Percentiles rank a stretch among this genome's conserved stretches.
Conservation (phyloP, 2,888 invertebrate genomes). For the Helleia helle region DNA sequence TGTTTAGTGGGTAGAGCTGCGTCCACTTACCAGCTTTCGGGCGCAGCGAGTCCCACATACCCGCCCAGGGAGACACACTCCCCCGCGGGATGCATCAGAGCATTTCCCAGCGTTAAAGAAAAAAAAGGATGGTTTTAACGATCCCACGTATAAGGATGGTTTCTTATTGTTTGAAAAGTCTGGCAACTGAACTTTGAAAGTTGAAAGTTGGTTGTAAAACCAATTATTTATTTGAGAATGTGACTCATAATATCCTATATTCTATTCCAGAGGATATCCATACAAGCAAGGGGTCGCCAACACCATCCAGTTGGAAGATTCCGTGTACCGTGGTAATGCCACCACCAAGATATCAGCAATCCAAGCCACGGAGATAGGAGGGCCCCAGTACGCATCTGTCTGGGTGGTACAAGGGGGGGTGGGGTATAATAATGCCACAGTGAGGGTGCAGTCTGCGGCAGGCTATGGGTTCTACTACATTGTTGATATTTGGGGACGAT, state of each 20-base stretch:
- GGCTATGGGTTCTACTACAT: conserved; percentile 49
- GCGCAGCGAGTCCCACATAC: too few relatives aligned
- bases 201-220: too few relatives aligned
- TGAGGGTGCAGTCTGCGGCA: conserved; percentile 37
- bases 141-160: too few relatives aligned
- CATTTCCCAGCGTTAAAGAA: too few relatives aligned
- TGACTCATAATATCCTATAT: conserved; percentile 13
- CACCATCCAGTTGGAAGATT: conserved; percentile 43
- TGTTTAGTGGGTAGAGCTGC: too few relatives aligned
- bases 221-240: too few relatives aligned
- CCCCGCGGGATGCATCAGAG: too few relatives aligned
- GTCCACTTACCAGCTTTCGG: too few relatives aligned
- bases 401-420: conserved; percentile 34
- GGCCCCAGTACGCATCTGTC: conserved; percentile 37
- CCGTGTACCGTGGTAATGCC: conserved; percentile 36
- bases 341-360: conserved; percentile 38
- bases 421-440: conserved; percentile 33
- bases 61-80: too few relatives aligned
- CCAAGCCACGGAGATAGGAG: conserved; percentile 39
- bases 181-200: too few relatives aligned
- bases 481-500: conserved; percentile 46
- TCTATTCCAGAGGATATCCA: conserved; percentile 30
- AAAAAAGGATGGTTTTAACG: too few relatives aligned
- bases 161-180: too few relatives aligned
- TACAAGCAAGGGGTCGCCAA: conserved; percentile 31